Percentiles rank a stretch among this genome's conserved stretches.
phyloP scores from a whole-genome alignment of 35 echinoderm and acorn worm genomes.

The Anneissia japonica region DNA sequence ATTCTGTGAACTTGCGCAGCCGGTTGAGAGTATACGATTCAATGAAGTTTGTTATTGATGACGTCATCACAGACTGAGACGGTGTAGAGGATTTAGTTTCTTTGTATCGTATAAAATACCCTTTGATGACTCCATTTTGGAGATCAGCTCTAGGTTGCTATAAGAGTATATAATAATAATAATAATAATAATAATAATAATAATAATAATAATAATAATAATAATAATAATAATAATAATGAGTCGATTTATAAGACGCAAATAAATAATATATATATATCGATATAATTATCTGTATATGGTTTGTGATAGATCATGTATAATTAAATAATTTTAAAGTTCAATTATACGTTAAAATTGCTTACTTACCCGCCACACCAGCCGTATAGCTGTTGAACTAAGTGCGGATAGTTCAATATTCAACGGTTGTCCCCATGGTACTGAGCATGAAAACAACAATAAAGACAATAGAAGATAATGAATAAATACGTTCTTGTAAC shows the following conservation, averaged over 20 bases:
- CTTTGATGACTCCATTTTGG: slow-evolving; percentile 71
- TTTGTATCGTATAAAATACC: slow-evolving; percentile 77
- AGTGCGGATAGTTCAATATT: slow-evolving; percentile 64
- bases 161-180: background rate
- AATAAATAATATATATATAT: too few relatives aligned
- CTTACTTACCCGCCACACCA: slow-evolving; percentile 81
- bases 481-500: too few relatives aligned
- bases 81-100: slow-evolving; percentile 47
- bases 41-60: slow-evolving; percentile 61
- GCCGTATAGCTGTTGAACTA: slow-evolving; percentile 52
- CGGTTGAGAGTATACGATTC: slow-evolving; percentile 63
- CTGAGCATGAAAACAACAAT: slow-evolving; percentile 18
- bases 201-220: background rate
- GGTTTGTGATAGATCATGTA: background rate
- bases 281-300: background rate
- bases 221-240: background rate
- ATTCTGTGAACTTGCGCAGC: slow-evolving; percentile 80
- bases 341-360: background rate
- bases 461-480: too few relatives aligned
- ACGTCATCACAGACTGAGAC: slow-evolving; percentile 52
- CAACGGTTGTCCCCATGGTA: slow-evolving; percentile 74
- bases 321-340: background rate
- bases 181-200: background rate
- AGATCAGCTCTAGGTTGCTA: slow-evolving; percentile 88
- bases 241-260: background rate